Base-by-base conservation (phyloP, 2,888 invertebrate species). In the Neoitamus cyanurus region DNA sequence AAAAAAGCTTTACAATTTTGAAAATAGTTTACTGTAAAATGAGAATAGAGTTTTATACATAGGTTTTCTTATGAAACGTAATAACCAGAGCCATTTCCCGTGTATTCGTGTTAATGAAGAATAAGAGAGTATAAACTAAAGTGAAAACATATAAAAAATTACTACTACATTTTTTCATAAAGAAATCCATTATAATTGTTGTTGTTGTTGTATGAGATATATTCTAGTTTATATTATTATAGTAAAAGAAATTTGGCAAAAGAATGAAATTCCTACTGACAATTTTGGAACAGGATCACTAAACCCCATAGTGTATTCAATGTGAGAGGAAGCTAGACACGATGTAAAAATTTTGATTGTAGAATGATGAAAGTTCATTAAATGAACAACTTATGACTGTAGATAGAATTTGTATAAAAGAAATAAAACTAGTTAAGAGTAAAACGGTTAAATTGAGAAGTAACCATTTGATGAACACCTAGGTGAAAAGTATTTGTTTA, bases 371-470 rank as follows among this genome's bases (percentile, higher is more conserved):
- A 58, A 58, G 58, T 58, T 58, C 58, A 70, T 42, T 28, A n/a
- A 34, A 46, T 58, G 46, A 28, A 48, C 37, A 77, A 80, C 84
- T 84, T 84, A 84, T 84, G 84, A 84, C 25, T 84, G 84, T 84
- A 84, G 84, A 69, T 84, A 84, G 84, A 68, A 77, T 84, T 84
- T 84, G 30, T 84, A 80, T 70, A 37, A 37, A 83, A 68, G 15
- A 83, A 36, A 69, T 31, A 36, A 69, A 80, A 80, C 13, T 46
- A 80, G 58, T 58, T 58, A 58, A 58, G 58, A 48, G 9, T 30
- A 46, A 80, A 46, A 58, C n/a, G 20, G 15, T 15, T 20, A 58
- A 80, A 20, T 48, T 58, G 48, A 82, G 69, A 82, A 82, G 9
- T 25, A 36, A 69, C 36, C 30, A 58, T 11, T 13, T 80, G 46